Evolutionary conservation across 92 coral and sea anemone genomes (phyloP).

Genomic region (Blastomussa wellsi): DNA sequence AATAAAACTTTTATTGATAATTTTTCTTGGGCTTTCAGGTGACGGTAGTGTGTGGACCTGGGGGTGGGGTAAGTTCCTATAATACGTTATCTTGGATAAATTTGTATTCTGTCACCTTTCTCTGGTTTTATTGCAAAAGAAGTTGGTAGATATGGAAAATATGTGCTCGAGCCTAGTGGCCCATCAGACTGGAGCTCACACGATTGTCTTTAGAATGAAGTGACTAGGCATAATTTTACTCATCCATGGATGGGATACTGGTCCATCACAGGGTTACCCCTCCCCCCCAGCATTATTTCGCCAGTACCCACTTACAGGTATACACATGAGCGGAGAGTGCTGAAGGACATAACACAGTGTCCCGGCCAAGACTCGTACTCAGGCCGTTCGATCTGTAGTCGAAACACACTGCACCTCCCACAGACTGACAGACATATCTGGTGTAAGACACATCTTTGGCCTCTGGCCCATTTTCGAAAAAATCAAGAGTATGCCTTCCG

Average conservation of each 20-base stretch:
- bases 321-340: too few relatives aligned
- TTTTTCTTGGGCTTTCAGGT: constrained; percentile 32
- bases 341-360: not conserved
- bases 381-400: not conserved
- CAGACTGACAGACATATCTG: too few relatives aligned
- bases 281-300: not conserved
- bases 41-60: constrained; percentile 89
- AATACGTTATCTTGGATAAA: not conserved
- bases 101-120: not conserved
- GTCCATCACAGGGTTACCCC: not conserved
- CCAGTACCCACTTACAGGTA: not conserved
- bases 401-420: not conserved
- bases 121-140: not conserved
- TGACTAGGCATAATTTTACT: not conserved
- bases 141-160: not conserved
- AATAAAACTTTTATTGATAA: not conserved
- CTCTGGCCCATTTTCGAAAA: too few relatives aligned
- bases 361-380: not conserved
- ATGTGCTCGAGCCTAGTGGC: too few relatives aligned
- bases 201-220: too few relatives aligned
- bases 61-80: constrained; percentile 92
- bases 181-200: not conserved
- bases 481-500: too few relatives aligned
- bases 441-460: too few relatives aligned
- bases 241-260: not conserved